Evolutionary conservation across 2,888 invertebrate genomes (phyloP), one percentile per base, ranked within the genome.

Genomic region (Germaria angustata): DNA sequence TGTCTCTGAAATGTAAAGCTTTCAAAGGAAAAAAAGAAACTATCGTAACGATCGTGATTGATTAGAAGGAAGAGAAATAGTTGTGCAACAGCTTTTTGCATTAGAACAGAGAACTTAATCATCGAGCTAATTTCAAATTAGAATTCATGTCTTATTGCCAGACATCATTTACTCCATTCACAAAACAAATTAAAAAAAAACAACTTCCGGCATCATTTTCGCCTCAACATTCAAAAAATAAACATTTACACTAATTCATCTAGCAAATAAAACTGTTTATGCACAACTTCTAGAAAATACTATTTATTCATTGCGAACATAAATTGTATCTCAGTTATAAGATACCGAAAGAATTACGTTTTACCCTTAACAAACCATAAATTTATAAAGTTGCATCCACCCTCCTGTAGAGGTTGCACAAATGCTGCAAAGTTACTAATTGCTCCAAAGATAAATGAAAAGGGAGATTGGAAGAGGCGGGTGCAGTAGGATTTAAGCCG

Each of bases 161-260:
- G n/a, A n/a, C n/a, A n/a, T n/a, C n/a, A n/a, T n/a, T n/a, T n/a
- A n/a, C n/a, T n/a, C n/a, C n/a, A n/a, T n/a, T n/a, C n/a, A n/a
- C n/a, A n/a, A n/a, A n/a, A n/a, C n/a, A n/a, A n/a, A n/a, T n/a
- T n/a, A n/a, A n/a, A n/a, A n/a, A n/a, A n/a, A n/a, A n/a, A n/a
- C n/a, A n/a, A n/a, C n/a, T n/a, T n/a, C n/a, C n/a, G n/a, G n/a
- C n/a, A n/a, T n/a, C n/a, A n/a, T n/a, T n/a, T n/a, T n/a, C n/a
- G n/a, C n/a, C n/a, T n/a, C n/a, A n/a, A n/a, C n/a, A n/a, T n/a
- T n/a, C n/a, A n/a, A n/a, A n/a, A n/a, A n/a, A n/a, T 39, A 68
- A 68, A 68, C 41, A 68, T 53, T 68, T 53, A 41, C 39, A 28
- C 41, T 53, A 53, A 68, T 68, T 53, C 39, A 15, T 53, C 39